These are phyloP conservation scores for Vesta saturnalis DNA, from an alignment of 2,888 invertebrate genomes.

Conservation along the genomic window DNA sequence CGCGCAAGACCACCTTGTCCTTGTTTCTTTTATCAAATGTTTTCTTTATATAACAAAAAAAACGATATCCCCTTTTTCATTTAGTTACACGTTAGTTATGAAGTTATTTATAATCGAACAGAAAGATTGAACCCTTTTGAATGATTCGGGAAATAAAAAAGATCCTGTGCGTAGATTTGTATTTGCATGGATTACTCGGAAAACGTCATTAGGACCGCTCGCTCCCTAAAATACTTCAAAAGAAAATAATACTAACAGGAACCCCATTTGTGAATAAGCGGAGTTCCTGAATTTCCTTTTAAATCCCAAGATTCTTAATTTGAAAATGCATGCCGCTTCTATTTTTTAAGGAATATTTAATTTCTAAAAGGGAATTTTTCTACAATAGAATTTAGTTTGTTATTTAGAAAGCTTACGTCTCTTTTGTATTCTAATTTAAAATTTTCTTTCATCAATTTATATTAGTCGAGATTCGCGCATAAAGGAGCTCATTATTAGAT, in stretches of 20 bases:
- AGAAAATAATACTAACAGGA: constrained; percentile 47
- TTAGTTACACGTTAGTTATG: neutral
- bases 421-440: constrained; percentile 55
- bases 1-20: constrained; percentile 37
- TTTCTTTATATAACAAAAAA: constrained; percentile 22
- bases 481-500: too few relatives aligned
- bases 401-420: constrained; percentile 51
- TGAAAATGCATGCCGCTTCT: constrained; percentile 29
- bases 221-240: constrained; percentile 60
- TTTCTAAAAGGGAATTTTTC: constrained; percentile 56
- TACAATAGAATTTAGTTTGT: constrained; percentile 56
- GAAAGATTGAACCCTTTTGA: constrained; percentile 31
- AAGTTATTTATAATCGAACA: constrained; percentile 31
- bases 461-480: constrained; percentile 26
- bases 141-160: constrained; percentile 52
- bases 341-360: constrained; percentile 48
- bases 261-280: constrained; percentile 37
- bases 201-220: constrained; percentile 58
- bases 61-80: constrained; percentile 6
- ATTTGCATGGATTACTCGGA: constrained; percentile 61
- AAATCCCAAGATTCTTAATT: constrained; percentile 20
- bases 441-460: constrained; percentile 52
- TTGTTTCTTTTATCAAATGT: constrained; percentile 27
- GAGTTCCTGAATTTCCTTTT: constrained; percentile 23
- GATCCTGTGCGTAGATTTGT: constrained; percentile 50